These are phyloP conservation scores for Candidula unifasciata DNA, from an alignment of 2,888 invertebrate genomes.

Conservation along the genomic window DNA sequence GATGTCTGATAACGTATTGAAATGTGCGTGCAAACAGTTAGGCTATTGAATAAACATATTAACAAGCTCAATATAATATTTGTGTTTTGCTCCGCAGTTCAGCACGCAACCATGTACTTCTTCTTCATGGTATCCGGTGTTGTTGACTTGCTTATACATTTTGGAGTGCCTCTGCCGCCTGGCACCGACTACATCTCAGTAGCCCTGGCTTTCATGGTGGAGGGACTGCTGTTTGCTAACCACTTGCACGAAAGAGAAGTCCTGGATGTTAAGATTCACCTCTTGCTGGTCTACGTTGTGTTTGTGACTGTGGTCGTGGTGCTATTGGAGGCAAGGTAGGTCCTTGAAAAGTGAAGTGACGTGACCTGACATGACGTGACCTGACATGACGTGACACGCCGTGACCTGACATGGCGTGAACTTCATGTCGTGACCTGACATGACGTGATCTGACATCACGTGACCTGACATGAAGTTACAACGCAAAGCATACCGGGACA, in stretches of 20 bases:
- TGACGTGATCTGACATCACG: too few relatives aligned
- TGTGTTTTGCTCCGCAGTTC: slow-evolving; percentile 72
- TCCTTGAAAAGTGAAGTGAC: too few relatives aligned
- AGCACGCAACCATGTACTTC: slow-evolving; percentile 80
- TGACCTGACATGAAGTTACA: too few relatives aligned
- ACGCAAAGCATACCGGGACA: too few relatives aligned
- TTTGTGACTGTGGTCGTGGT: slow-evolving; percentile 71
- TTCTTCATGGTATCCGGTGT: slow-evolving; percentile 79
- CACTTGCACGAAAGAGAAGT: slow-evolving; percentile 79
- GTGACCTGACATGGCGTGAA: too few relatives aligned
- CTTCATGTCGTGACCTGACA: too few relatives aligned
- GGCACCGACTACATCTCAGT: slow-evolving; percentile 78
- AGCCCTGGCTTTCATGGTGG: slow-evolving; percentile 78
- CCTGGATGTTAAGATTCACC: slow-evolving; percentile 78
- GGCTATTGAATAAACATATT: too few relatives aligned
- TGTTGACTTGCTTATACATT: slow-evolving; percentile 77
- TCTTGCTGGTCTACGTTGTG: slow-evolving; percentile 78
- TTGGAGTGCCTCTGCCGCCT: slow-evolving; percentile 74
- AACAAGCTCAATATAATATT: too few relatives aligned
- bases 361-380: too few relatives aligned
- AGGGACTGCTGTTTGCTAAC: slow-evolving; percentile 79
- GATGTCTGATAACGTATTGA: too few relatives aligned
- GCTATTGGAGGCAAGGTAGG: slow-evolving; percentile 75
- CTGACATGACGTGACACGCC: too few relatives aligned
- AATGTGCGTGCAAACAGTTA: too few relatives aligned